A percentile compares a stretch with the other conserved stretches of the same genome.
These are phyloP conservation scores for Lucinisca nassula DNA, from an alignment of 2,888 invertebrate genomes.

Conservation along the genomic window DNA sequence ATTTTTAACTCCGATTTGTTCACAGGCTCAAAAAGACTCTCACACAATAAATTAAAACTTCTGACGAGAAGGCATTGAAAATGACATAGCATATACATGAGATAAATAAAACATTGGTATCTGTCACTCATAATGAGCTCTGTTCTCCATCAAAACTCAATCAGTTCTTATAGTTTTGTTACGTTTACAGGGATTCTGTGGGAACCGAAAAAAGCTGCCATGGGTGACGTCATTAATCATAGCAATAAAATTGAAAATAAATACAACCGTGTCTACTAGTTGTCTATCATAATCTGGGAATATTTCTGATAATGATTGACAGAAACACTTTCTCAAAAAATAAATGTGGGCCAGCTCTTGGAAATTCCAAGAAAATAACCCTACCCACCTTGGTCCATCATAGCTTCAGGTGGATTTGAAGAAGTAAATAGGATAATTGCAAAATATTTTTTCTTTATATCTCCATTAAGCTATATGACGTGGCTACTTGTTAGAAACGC, in stretches of 20 bases:
- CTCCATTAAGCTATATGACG: too few relatives aligned
- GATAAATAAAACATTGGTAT: not conserved
- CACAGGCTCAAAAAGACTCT: too few relatives aligned
- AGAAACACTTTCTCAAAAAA: not conserved
- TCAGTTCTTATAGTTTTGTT: not conserved
- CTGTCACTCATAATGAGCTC: not conserved
- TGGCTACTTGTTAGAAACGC: too few relatives aligned
- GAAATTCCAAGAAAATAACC: not conserved
- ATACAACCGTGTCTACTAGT: not conserved
- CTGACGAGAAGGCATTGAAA: too few relatives aligned
- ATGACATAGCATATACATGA: not conserved
- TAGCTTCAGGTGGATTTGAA: too few relatives aligned
- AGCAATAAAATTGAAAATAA: constrained; percentile 5
- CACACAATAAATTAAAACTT: too few relatives aligned
- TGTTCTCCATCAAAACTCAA: constrained; percentile 13
- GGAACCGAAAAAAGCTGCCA: not conserved
- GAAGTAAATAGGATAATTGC: too few relatives aligned
- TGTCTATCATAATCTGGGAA: not conserved
- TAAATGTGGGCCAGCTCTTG: not conserved
- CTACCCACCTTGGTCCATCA: too few relatives aligned
- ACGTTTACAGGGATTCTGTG: not conserved
- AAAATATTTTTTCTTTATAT: too few relatives aligned
- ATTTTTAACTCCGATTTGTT: too few relatives aligned
- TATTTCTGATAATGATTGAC: not conserved
- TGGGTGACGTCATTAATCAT: constrained; percentile 14